Base-by-base conservation (phyloP, 2,888 invertebrate species). In the Drosophila emarginata region DNA sequence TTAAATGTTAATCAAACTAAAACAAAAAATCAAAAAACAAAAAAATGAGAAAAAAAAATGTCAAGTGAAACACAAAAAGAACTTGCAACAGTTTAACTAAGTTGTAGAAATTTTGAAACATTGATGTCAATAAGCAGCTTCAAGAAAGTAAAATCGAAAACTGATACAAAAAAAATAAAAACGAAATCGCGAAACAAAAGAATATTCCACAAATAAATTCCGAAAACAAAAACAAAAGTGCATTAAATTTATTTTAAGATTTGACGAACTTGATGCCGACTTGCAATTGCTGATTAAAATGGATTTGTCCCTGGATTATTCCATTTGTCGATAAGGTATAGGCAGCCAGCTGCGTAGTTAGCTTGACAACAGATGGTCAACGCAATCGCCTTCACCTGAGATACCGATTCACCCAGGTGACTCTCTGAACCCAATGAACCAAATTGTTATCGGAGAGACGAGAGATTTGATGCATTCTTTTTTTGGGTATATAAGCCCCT, bases 141-240 rank as follows among this genome's bases (percentile, higher is more conserved):
- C 67, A 71, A 66, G 61, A 68, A 76, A 71, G n/a, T 65, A 40
- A 72, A 60, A 76, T 45, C 45, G 11, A 59, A 70, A 73, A 67
- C 78, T 74, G 74, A 65, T 74, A 72, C 45, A 78, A 79, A 79
- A 77, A 77, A 59, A 32, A 40, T 37, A 56, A 52, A 51, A 57
- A 66, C 32, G 40, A 45, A 45, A 40, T 7, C 45, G 45, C 45
- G 11, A 45, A 45, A 45, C 45, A 77, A 52, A 23, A 36, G 75
- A 64, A 74, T 77, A 81, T 79, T 76, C 77, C 79, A 80, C 66
- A 87, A 81, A 79, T 79, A 82, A 78, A 77, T 65, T 80, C 57
- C 23, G 76, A 76, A 64, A 61, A 60, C 23, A 78, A 76, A 64
- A 61, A 60, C 51, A 60, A 40, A 36, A 5, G 21, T 63, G 65